phyloP scores from a whole-genome alignment of 2,797 vertebrate genomes.

The Hydrophis major region DNA sequence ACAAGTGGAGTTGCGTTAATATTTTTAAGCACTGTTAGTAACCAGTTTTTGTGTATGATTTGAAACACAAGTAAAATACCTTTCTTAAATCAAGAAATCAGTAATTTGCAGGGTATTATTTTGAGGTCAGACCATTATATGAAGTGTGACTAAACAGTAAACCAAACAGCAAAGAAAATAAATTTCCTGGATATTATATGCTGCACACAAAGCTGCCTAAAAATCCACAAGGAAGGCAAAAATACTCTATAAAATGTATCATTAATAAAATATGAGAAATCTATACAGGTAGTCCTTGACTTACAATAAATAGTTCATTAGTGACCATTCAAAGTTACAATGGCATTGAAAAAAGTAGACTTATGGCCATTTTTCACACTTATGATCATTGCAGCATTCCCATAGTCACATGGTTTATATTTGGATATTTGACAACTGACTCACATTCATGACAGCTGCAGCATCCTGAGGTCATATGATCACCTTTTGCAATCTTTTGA shows the following conservation, averaged over 20 bases:
- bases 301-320: neutral
- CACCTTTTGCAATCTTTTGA: neutral
- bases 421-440: neutral
- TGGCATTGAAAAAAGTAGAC: neutral
- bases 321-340: neutral
- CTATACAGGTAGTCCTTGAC: neutral
- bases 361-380: neutral
- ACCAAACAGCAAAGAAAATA: slow-evolving; percentile 29
- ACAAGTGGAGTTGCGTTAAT: slow-evolving; percentile 91
- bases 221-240: neutral
- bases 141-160: slow-evolving; percentile 37
- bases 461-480: neutral
- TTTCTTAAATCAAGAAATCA: slow-evolving; percentile 89
- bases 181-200: neutral
- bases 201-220: neutral
- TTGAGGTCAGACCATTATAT: slow-evolving; percentile 40
- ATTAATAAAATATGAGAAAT: neutral
- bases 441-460: neutral
- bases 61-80: slow-evolving; percentile 96
- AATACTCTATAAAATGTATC: neutral
- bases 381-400: neutral
- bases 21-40: slow-evolving; percentile 78
- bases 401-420: neutral
- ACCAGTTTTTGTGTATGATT: slow-evolving; percentile 86
- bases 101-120: slow-evolving; percentile 74